phyloP scores from a whole-genome alignment of 2,888 invertebrate species.

The Agriotes lineatus region DNA sequence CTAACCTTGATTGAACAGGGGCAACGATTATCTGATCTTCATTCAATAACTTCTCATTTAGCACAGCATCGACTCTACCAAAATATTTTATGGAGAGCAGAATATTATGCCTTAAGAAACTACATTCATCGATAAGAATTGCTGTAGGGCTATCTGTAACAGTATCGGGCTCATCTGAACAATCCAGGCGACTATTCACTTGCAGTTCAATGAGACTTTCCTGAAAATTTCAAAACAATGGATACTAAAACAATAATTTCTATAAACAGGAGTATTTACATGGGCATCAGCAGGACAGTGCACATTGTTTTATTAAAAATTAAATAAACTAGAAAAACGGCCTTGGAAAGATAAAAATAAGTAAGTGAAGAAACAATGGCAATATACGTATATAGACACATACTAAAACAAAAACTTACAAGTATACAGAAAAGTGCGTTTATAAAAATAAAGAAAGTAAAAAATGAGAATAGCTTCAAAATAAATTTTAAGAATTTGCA shows the following conservation, averaged over 20 bases:
- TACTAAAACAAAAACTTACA: no score
- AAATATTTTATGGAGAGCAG: constrained; percentile 42
- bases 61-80: constrained; percentile 32
- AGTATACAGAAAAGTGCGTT: no score
- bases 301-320: background rate
- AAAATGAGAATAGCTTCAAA: no score
- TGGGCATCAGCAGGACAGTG: no score
- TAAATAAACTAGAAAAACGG: no score
- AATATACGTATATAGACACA: no score
- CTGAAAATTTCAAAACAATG: constrained; percentile 12
- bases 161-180: constrained; percentile 21
- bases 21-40: background rate
- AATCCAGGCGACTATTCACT: constrained; percentile 24
- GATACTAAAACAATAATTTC: background rate
- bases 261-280: background rate
- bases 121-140: constrained; percentile 47
- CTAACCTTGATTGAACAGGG: constrained; percentile 15
- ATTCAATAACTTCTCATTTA: constrained; percentile 8
- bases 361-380: no score
- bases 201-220: constrained; percentile 40
- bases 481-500: no score
- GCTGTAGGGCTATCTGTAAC: background rate
- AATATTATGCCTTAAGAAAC: constrained; percentile 44
- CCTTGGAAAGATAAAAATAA: no score
- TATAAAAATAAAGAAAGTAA: no score